Percentiles rank a stretch among this genome's conserved stretches.
phyloP scores from a whole-genome alignment of 2,797 vertebrate species.

The Hapalemur alaotrensis region DNA sequence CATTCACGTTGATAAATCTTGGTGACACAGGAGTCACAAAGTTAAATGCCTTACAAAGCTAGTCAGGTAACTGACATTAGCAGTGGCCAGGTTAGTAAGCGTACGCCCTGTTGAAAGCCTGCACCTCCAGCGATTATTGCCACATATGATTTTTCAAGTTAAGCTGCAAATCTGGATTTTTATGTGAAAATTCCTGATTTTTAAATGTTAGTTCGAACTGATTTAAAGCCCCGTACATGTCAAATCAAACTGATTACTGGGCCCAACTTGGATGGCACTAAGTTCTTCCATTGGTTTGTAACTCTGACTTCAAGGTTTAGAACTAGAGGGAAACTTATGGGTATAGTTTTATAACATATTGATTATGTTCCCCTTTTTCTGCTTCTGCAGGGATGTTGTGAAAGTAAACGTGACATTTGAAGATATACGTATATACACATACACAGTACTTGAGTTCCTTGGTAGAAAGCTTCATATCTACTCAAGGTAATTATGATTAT shows the following conservation, averaged over 20 bases:
- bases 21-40: background rate
- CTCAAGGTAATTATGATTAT: conserved; percentile 31
- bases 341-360: background rate
- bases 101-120: background rate
- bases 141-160: background rate
- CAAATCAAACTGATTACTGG: background rate
- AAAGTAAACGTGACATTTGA: background rate
- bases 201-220: background rate
- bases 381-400: conserved; percentile 20
- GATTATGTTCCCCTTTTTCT: background rate
- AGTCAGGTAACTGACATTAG: background rate
- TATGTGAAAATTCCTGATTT: background rate
- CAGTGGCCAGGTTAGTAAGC: too few relatives aligned
- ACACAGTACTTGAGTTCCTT: background rate
- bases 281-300: background rate
- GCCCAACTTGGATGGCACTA: background rate
- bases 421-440: background rate
- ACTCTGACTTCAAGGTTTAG: background rate
- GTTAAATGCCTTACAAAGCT: background rate
- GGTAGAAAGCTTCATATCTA: background rate
- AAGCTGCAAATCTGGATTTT: background rate
- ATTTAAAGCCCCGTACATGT: background rate
- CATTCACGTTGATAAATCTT: background rate
- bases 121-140: background rate
- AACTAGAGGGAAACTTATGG: background rate